phyloP scores from a whole-genome alignment of 2,113 vertebrate genomes.

The Hippoglossus stenolepis region DNA sequence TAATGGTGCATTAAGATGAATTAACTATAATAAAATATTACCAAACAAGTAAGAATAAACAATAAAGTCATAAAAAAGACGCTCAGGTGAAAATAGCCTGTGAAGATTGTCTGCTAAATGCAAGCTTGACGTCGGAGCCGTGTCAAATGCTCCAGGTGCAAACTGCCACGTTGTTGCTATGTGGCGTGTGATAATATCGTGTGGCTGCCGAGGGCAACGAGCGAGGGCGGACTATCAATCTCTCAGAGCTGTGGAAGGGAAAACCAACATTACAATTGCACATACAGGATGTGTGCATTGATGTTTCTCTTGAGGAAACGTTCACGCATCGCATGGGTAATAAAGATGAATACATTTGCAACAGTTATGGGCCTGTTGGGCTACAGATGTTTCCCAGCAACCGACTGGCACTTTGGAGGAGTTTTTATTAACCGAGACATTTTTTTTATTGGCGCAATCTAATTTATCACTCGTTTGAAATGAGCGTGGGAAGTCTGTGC shows the following conservation, averaged over 20 bases:
- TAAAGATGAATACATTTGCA: not conserved
- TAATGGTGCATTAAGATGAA: constrained; percentile 4
- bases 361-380: not conserved
- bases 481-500: not conserved
- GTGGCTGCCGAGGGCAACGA: constrained; percentile 17
- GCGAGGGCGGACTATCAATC: constrained; percentile 46
- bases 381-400: not conserved
- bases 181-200: constrained; percentile 31
- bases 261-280: not conserved
- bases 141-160: constrained; percentile 61
- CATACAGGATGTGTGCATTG: not conserved
- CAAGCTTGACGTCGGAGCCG: constrained; percentile 17
- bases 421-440: not conserved
- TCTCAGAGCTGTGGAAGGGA: not conserved
- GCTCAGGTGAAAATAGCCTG: constrained; percentile 32
- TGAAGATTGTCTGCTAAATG: constrained; percentile 27
- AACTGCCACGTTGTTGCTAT: constrained; percentile 29
- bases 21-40: constrained; percentile 7
- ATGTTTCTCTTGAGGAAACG: not conserved
- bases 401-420: not conserved
- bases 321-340: not conserved
- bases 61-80: constrained; percentile 40
- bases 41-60: not conserved
- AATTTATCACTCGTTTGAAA: not conserved
- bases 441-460: not conserved